These are phyloP conservation scores for Verasper variegatus DNA, from an alignment of 2,113 vertebrate species.

Conservation along the genomic window DNA sequence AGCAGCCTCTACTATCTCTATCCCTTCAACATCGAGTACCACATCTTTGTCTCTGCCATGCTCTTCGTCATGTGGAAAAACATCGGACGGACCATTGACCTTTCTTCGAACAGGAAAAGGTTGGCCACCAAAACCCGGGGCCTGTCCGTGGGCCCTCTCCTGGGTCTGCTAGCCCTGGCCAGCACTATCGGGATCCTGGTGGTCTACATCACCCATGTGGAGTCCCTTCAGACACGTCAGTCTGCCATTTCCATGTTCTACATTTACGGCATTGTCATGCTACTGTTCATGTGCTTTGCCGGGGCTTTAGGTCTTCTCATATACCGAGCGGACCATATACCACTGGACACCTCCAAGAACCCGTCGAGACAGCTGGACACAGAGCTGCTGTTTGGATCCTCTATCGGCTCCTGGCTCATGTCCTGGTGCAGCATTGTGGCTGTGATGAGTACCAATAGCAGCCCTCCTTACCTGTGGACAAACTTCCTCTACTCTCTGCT, in stretches of 20 bases:
- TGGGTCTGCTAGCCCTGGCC: constrained; percentile 87
- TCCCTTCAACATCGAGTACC: constrained; percentile 97
- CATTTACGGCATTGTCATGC: constrained; percentile 85
- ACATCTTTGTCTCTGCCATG: constrained; percentile 95
- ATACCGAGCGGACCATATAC: constrained; percentile 85
- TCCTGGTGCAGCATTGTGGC: constrained; percentile 96
- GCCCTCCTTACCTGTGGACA: constrained; percentile 88
- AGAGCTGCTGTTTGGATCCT: constrained; percentile 90
- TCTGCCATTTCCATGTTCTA: constrained; percentile 93
- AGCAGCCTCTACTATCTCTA: constrained; percentile 93
- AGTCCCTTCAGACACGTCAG: constrained; percentile 84
- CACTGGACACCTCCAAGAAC: constrained; percentile 87
- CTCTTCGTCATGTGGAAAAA: constrained; percentile 98
- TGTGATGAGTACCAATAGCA: constrained; percentile 79
- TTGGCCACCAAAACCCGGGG: constrained; percentile 74
- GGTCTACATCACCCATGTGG: constrained; percentile 90
- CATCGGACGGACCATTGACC: constrained; percentile 88
- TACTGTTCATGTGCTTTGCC: constrained; percentile 88
- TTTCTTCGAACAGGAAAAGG: constrained; percentile 79
- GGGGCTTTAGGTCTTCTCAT: constrained; percentile 86
- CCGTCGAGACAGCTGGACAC: constrained; percentile 91
- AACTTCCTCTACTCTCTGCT: constrained; percentile 90
- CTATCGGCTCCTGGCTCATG: constrained; percentile 93
- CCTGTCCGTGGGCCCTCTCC: constrained; percentile 83
- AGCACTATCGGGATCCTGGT: constrained; percentile 90